Percentiles rank a stretch among this genome's conserved stretches.
phyloP scores from a whole-genome alignment of 1,140 invertebrate genomes.

The Ganaspis sp. region DNA sequence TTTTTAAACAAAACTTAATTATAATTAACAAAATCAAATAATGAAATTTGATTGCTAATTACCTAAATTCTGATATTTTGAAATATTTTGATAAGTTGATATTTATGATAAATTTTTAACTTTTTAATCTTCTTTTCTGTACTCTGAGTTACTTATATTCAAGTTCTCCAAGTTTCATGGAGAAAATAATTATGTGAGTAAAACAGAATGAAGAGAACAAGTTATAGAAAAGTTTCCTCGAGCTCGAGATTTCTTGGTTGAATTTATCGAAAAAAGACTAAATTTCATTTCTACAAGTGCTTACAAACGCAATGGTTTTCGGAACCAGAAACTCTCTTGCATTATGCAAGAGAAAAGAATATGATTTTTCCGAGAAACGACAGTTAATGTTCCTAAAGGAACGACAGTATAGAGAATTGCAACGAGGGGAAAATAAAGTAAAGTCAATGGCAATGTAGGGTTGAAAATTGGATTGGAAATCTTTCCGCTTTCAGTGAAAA shows the following conservation, averaged over 20 bases:
- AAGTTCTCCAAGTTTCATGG: neutral
- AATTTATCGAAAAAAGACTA: neutral
- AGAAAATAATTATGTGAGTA: neutral
- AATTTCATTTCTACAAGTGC: constrained; percentile 12
- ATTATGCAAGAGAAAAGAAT: constrained; percentile 22
- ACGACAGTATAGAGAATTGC: neutral
- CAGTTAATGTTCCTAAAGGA: constrained; percentile 29
- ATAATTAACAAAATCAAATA: too few species aligned
- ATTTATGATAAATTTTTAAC: too few species aligned
- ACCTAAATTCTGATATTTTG: too few species aligned
- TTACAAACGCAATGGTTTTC: constrained; percentile 29
- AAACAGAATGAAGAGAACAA: neutral
- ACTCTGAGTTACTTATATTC: too few species aligned
- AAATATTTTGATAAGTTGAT: too few species aligned
- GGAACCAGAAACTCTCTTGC: neutral
- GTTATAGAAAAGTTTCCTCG: neutral
- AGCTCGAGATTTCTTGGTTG: neutral
- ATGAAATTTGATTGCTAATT: too few species aligned
- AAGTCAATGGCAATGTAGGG: neutral
- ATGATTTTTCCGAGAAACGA: constrained; percentile 23
- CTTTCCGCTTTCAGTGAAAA: neutral
- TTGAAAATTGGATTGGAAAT: neutral
- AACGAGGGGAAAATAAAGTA: constrained; percentile 17
- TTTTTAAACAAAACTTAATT: too few species aligned
- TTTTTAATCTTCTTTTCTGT: too few species aligned